Conservation (phyloP, 2,797 vertebrate genomes). For the Takifugu rubripes region DNA sequence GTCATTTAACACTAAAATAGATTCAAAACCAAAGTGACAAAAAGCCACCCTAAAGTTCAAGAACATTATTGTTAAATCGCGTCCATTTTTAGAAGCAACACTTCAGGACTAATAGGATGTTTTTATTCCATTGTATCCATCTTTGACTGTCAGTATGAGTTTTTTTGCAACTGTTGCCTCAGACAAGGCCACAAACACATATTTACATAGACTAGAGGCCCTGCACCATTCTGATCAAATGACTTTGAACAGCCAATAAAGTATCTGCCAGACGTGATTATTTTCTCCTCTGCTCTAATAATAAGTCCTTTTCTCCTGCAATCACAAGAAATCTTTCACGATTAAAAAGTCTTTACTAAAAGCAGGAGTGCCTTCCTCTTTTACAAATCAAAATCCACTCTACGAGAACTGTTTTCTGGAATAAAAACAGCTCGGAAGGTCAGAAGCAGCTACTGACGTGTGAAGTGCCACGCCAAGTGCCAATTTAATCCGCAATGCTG, state of each 20-base stretch:
- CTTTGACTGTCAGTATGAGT: background rate
- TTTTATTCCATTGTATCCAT: background rate
- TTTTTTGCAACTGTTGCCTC: slow-evolving; percentile 14
- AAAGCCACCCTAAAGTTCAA: background rate
- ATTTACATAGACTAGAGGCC: slow-evolving; percentile 17
- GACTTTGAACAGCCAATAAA: slow-evolving; percentile 14
- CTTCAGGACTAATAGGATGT: background rate
- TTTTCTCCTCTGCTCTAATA: slow-evolving; percentile 16
- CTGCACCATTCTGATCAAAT: slow-evolving; percentile 25
- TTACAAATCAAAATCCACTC: background rate
- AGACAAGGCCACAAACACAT: slow-evolving; percentile 3
- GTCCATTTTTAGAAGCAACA: background rate
- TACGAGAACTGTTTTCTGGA: slow-evolving; percentile 12
- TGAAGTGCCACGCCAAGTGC: no score
- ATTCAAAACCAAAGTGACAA: background rate
- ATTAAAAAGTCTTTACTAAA: slow-evolving; percentile 38
- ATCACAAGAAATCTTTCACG: slow-evolving; percentile 18
- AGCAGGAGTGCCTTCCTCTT: no score
- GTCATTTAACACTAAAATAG: background rate
- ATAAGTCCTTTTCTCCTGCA: slow-evolving; percentile 21
- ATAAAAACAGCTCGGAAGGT: slow-evolving; percentile 16
- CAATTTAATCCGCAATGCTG: no score
- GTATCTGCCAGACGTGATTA: slow-evolving; percentile 27
- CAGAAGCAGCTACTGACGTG: background rate
- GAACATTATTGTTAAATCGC: background rate